A percentile compares a stretch with the other conserved stretches of the same genome.
phyloP scores from a whole-genome alignment of 2,888 invertebrate species.

The Drosophila infuscata region DNA sequence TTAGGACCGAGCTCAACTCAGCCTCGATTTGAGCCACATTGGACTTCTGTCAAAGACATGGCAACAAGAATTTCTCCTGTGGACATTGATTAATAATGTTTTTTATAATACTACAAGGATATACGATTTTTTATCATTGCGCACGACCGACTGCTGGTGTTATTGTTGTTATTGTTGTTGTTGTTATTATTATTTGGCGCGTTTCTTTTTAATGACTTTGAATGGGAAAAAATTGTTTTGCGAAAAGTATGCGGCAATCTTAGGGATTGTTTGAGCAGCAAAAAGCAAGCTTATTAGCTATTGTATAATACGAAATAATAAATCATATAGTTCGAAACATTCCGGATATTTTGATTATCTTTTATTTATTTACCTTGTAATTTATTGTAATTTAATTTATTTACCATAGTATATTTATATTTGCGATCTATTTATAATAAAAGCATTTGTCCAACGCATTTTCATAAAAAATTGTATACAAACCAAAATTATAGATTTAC shows the following conservation, averaged over 20 bases:
- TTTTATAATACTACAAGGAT: constrained; percentile 45
- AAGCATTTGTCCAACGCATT: not conserved
- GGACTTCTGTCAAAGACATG: constrained; percentile 69
- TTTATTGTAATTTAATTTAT: not conserved
- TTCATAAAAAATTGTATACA: not conserved
- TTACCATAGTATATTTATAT: not conserved
- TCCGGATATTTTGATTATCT: not conserved
- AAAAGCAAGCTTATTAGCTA: constrained; percentile 16
- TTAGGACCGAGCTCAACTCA: constrained; percentile 41
- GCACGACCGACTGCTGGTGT: constrained; percentile 59
- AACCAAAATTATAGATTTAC: not conserved
- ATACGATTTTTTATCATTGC: constrained; percentile 58
- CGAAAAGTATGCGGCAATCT: constrained; percentile 35
- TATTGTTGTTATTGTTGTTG: constrained; percentile 12
- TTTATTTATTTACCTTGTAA: not conserved
- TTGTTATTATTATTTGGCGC: constrained; percentile 52
- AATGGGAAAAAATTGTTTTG: constrained; percentile 34
- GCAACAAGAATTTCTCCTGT: constrained; percentile 53
- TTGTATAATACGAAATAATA: not conserved
- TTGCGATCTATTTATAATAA: not conserved
- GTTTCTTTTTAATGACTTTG: constrained; percentile 63
- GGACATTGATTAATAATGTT: constrained; percentile 83
- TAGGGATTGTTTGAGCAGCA: constrained; percentile 16
- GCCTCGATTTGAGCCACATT: constrained; percentile 35
- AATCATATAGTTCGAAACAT: not conserved